These are phyloP conservation scores for Lophochroa leadbeateri DNA, from an alignment of 2,113 vertebrate species.

Conservation along the genomic window DNA sequence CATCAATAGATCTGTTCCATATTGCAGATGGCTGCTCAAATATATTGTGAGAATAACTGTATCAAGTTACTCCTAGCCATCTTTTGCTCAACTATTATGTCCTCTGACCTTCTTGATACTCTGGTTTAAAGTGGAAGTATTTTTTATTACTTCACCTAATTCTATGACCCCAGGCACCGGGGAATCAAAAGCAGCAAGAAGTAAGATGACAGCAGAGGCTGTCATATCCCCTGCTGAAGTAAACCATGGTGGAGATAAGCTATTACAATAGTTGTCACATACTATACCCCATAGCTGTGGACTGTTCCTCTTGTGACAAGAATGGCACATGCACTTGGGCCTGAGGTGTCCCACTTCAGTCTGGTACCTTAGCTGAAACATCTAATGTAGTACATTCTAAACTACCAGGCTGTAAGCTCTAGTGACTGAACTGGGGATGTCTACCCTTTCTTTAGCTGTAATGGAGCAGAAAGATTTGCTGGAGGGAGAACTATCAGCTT, in stretches of 20 bases:
- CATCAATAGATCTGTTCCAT: neutral
- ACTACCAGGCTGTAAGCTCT: neutral
- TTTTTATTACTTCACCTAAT: neutral
- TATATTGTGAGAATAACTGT: neutral
- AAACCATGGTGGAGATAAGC: neutral
- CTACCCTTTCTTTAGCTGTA: neutral
- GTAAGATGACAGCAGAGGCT: neutral
- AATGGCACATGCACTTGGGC: rapidly evolving
- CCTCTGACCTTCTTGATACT: neutral
- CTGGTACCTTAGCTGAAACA: neutral
- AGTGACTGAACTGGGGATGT: neutral
- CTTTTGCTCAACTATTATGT: neutral
- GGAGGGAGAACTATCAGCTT: neutral
- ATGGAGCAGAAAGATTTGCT: neutral
- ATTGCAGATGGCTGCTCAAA: neutral
- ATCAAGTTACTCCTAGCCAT: neutral
- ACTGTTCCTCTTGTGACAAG: neutral
- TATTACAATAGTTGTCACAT: neutral
- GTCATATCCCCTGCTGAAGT: neutral
- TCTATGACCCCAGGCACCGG: neutral
- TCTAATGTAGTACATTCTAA: neutral
- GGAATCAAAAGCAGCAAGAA: neutral
- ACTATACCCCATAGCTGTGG: neutral
- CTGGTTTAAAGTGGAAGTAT: neutral
- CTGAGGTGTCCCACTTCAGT: neutral